Evolutionary conservation across 2,113 vertebrate genomes (phyloP).

Genomic region (Emydocephalus ijimae): DNA sequence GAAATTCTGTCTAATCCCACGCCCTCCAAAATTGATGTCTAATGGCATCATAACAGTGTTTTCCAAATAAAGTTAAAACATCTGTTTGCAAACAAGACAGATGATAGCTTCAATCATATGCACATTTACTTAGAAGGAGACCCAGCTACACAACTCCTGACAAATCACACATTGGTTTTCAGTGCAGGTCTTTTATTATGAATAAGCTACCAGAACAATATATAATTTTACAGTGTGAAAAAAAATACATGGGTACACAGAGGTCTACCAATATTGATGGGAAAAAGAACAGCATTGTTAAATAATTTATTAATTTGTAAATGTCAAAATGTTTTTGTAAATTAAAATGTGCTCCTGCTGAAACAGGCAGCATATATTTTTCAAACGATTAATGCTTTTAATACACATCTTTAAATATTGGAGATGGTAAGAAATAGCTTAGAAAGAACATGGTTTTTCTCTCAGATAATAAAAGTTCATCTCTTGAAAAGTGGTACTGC

Average conservation of each 20-base stretch:
- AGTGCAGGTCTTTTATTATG: neutral
- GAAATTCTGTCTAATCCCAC: slow-evolving; percentile 16
- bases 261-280: neutral
- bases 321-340: neutral
- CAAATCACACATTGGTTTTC: slow-evolving; percentile 9
- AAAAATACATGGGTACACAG: neutral
- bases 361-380: neutral
- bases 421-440: neutral
- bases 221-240: neutral
- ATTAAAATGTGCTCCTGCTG: neutral
- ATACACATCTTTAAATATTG: neutral
- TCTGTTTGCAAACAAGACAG: slow-evolving; percentile 33
- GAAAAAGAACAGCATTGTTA: neutral
- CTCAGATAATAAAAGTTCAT: neutral
- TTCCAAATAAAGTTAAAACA: slow-evolving; percentile 50
- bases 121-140: slow-evolving; percentile 40
- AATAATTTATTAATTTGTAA: neutral
- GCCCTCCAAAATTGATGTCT: slow-evolving; percentile 24
- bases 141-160: neutral
- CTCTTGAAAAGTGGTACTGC: neutral
- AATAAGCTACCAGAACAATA: slow-evolving; percentile 12
- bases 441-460: neutral
- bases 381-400: neutral
- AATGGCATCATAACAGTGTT: slow-evolving; percentile 42
- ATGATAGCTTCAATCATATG: slow-evolving; percentile 31